Evolutionary conservation across 2,888 invertebrate species (phyloP).

Genomic region (Trissoscelio sp.): DNA sequence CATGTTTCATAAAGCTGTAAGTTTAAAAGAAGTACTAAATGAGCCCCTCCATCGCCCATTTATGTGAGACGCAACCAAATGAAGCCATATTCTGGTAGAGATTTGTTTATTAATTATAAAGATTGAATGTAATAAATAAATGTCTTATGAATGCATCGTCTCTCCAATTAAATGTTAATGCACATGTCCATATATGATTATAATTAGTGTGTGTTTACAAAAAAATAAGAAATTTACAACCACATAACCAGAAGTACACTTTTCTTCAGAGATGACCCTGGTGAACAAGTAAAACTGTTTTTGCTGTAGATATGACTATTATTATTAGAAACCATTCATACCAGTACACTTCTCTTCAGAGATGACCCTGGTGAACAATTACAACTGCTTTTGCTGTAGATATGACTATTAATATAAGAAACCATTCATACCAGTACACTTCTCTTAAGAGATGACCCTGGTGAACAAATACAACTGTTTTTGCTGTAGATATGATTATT

Average conservation of each 20-base stretch:
- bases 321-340: too few species aligned
- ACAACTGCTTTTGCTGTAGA: too few species aligned
- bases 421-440: not conserved
- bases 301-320: too few species aligned
- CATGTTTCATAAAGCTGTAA: too few species aligned
- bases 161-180: slow-evolving; percentile 5
- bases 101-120: too few species aligned
- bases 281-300: not conserved
- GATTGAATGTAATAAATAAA: too few species aligned
- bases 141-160: slow-evolving; percentile 2
- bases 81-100: too few species aligned
- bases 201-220: too few species aligned
- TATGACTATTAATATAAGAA: too few species aligned
- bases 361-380: not conserved
- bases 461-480: not conserved
- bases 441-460: not conserved
- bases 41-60: slow-evolving; percentile 44
- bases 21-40: slow-evolving; percentile 1
- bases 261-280: not conserved
- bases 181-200: too few species aligned
- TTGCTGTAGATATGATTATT: too few species aligned
- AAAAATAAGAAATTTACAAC: too few species aligned
- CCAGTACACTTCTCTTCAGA: not conserved
- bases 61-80: slow-evolving; percentile 37
- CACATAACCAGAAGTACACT: not conserved